Evolutionary conservation across 2,113 vertebrate genomes (phyloP).

Genomic region (Pseudopipra pipra): DNA sequence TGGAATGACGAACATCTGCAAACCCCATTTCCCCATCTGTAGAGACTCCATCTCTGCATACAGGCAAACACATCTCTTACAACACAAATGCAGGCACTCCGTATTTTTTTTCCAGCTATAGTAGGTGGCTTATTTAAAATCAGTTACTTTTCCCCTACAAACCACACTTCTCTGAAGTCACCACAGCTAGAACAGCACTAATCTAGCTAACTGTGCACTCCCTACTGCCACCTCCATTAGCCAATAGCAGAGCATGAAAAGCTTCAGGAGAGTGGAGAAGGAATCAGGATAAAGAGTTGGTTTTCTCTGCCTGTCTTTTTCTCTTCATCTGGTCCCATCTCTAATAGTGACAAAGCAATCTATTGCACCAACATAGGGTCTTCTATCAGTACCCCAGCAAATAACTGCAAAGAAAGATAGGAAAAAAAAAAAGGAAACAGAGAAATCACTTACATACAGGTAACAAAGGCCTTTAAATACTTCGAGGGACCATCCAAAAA

Average conservation of each 20-base stretch:
- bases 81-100: neutral
- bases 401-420: slow-evolving; percentile 66
- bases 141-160: neutral
- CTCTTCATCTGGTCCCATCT: neutral
- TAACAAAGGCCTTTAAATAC: neutral
- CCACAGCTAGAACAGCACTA: neutral
- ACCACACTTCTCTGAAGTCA: neutral
- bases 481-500: neutral
- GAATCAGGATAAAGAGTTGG: slow-evolving; percentile 58
- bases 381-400: slow-evolving; percentile 66
- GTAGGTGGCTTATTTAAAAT: neutral
- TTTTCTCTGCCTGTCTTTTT: slow-evolving; percentile 59
- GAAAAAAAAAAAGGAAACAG: neutral
- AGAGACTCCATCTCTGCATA: neutral
- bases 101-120: neutral
- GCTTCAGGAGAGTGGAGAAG: slow-evolving; percentile 73
- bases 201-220: slow-evolving; percentile 64
- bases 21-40: neutral
- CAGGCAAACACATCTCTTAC: neutral
- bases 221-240: slow-evolving; percentile 70
- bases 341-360: slow-evolving; percentile 24
- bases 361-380: slow-evolving; percentile 49
- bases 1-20: neutral
- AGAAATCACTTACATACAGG: neutral
- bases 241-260: slow-evolving; percentile 66